These are phyloP conservation scores for Delphinus delphis DNA, from an alignment of 2,113 vertebrate species.

Conservation along the genomic window DNA sequence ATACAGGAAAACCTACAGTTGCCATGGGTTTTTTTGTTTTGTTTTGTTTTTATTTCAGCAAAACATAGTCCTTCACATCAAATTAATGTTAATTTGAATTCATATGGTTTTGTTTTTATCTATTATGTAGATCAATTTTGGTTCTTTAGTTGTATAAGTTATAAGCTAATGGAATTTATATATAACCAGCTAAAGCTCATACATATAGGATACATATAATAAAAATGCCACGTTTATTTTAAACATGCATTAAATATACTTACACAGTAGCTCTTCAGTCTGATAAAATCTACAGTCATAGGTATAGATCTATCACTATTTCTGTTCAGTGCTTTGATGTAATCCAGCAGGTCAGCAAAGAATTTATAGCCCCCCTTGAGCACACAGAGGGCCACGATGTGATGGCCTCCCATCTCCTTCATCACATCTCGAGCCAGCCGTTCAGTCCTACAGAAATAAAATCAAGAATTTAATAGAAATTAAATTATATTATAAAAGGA, in stretches of 20 bases:
- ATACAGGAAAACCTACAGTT: neutral
- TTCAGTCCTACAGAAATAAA: constrained; percentile 90
- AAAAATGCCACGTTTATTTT: neutral
- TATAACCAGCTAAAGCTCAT: constrained; percentile 5
- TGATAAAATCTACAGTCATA: constrained; percentile 99
- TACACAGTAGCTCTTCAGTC: constrained; percentile 99
- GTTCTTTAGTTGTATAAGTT: neutral
- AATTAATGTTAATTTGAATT: constrained; percentile 21
- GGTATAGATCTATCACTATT: too few species aligned
- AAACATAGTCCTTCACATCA: neutral
- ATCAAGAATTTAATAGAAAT: constrained; percentile 46
- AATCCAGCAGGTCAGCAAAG: too few species aligned
- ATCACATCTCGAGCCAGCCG: constrained; percentile 97
- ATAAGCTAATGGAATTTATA: constrained; percentile 3
- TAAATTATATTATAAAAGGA: neutral
- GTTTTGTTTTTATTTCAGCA: neutral
- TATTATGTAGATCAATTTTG: constrained; percentile 29
- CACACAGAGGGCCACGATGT: constrained; percentile 83
- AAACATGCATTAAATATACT: constrained; percentile 76
- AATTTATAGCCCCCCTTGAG: too few species aligned
- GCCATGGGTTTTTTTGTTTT: neutral
- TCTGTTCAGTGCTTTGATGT: too few species aligned
- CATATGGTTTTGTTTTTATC: constrained; percentile 32
- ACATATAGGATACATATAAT: neutral
- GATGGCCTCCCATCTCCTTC: constrained; percentile 98